Base-by-base conservation (phyloP, 2,888 invertebrate species). In the Phyllotreta cruciferae region DNA sequence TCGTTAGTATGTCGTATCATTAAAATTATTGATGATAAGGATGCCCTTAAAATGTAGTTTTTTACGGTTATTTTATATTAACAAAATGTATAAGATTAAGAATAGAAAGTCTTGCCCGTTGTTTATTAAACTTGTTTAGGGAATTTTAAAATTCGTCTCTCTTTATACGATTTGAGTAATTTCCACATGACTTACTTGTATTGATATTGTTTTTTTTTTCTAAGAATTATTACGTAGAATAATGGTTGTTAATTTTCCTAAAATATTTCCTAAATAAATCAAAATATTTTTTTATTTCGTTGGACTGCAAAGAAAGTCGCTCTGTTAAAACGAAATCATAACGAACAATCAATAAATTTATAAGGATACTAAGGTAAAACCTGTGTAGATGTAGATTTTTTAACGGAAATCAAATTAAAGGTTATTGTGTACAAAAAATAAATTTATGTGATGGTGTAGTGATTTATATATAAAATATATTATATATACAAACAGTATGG, bases 391-490 rank as follows among this genome's bases (percentile, higher is more conserved):
- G 36, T 42, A 56, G 35, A 56, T 56, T 56, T 56, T 44, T 11
- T 54, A 41, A 54, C 39, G 11, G 13, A 53, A 53, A 9, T 8
- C 49, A 49, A 56, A 42, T n/a, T 52, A 41, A 13, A 39, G 47
- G 35, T 56, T 45, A 56, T 11, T 56, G 9, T 56, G 56, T 9
- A 56, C 45, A 56, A 57, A 56, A 35, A 34, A n/a, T 10, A 39
- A 14, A 42, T 54, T 39, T 49, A 47, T 56, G 56, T 57, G 56
- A 45, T 45, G 56, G 56, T 56, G 56, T 45, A 56, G 49, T 57
- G 49, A 57, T 45, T 57, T 37, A 38, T 24, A 57, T 57, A 56
- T 57, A 49, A 24, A 57, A 49, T 57, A 57, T 49, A 57, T 49
- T 44, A 44, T 44, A 11, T 44, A 44, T 44, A 44, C 14, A 7